Conservation (phyloP, 2,113 vertebrate genomes). For the Cavia aperea region DNA sequence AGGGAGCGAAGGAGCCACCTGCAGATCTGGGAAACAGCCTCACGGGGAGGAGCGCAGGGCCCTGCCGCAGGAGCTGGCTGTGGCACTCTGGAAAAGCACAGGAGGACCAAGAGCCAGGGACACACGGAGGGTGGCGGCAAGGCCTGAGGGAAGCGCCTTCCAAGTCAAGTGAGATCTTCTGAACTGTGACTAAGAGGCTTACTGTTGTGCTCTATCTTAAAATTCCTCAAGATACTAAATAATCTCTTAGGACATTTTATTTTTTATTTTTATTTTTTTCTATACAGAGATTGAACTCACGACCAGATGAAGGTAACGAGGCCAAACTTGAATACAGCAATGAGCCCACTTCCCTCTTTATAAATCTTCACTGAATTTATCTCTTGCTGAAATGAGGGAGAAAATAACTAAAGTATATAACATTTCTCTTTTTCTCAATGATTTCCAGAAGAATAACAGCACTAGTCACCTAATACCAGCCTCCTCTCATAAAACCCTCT, state of each 20-base stretch:
- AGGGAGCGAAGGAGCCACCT: neutral
- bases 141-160: rapidly evolving
- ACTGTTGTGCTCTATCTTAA: neutral
- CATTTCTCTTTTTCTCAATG: neutral
- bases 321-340: neutral
- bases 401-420: neutral
- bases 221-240: neutral
- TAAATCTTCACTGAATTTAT: neutral
- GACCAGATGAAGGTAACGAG: neutral
- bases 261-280: no score
- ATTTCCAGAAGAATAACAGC: neutral
- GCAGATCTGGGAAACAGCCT: neutral
- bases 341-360: neutral
- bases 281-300: no score
- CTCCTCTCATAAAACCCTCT: neutral
- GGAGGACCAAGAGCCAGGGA: neutral
- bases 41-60: rapidly evolving
- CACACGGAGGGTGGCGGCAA: rapidly evolving
- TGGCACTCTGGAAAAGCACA: neutral
- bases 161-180: neutral
- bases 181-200: neutral
- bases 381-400: neutral
- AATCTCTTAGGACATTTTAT: neutral
- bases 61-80: neutral
- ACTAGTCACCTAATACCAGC: neutral